Evolutionary conservation across 1,140 invertebrate genomes (phyloP), one percentile per base, ranked within the genome.

Genomic region (Eubasilissa regina): DNA sequence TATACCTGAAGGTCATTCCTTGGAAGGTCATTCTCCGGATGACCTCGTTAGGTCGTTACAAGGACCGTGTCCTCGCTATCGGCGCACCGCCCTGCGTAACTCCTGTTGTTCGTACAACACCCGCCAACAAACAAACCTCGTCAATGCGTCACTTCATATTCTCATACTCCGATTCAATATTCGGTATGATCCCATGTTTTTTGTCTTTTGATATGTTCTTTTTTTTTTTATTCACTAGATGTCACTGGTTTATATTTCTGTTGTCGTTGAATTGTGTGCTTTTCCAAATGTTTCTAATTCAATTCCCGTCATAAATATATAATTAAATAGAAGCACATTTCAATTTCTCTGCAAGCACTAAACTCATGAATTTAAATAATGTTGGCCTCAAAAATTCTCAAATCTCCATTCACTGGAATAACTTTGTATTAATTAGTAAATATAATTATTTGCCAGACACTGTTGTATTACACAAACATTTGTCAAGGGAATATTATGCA

Each of bases 181-280:
- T 70, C 66, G 66, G 66, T 70, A 70, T 70, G 66, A 48, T 70
- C 66, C 66, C 66, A 70, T 70, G 45, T 70, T 70, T 70, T 51
- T 70, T 70, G 47, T 70, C 17, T 48, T 51, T 51, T 62, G 17
- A 62, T 62, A 62, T 62, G 15, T 21, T 70, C 47, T 70, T 48
- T 51, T 51, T 45, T 62, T 15, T 15, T 66, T 62, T 13, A 66
- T 66, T 45, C 66, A 21, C n/a, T 19, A 12, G 1, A 21, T 48
- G 15, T 66, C 13, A 44, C 43, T 66, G n/a, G 17, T 58, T 58
- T 19, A 10, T 58, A 53, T 17, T 58, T 10, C 11, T 56, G 58
- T 12, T 62, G 21, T 11, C 19, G 60, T 10, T 64, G 60, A 21
- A 58, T 43, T 43, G 60, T 64, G 21, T 13, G 60, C 25, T 35